phyloP scores from a whole-genome alignment of 1,140 invertebrate genomes.

The Spodoptera frugiperda region DNA sequence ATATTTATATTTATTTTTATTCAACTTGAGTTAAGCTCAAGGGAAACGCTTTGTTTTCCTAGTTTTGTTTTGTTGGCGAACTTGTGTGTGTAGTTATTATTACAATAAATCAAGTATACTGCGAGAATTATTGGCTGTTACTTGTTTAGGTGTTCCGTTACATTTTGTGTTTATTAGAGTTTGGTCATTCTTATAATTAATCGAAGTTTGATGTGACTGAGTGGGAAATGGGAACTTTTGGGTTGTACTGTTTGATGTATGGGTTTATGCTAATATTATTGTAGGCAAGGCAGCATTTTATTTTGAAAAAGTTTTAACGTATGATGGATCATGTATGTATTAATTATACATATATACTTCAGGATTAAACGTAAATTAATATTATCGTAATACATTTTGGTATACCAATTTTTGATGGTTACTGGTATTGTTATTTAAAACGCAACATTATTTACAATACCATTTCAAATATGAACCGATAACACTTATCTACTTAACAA shows the following conservation, averaged over 20 bases:
- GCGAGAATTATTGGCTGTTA: slow-evolving; percentile 39
- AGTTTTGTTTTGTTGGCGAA: slow-evolving; percentile 41
- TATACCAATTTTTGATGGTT: no score
- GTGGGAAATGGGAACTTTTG: background rate
- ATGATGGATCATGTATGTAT: no score
- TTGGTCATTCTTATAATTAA: slow-evolving; percentile 25
- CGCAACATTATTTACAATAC: no score
- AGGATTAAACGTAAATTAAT: no score
- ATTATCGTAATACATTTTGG: no score
- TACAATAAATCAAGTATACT: slow-evolving; percentile 46
- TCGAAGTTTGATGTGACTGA: slow-evolving; percentile 18
- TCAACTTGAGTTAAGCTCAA: slow-evolving; percentile 18
- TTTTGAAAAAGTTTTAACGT: no score
- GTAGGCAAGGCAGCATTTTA: no score
- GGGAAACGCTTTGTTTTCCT: slow-evolving; percentile 40
- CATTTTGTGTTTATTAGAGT: slow-evolving; percentile 25
- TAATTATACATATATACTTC: no score
- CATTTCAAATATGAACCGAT: no score
- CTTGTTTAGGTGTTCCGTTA: slow-evolving; percentile 40
- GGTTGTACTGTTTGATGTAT: background rate
- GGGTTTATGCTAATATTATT: background rate
- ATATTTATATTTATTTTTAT: slow-evolving; percentile 52
- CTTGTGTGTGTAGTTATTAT: slow-evolving; percentile 37
- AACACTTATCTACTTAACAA: no score
- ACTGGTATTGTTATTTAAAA: no score